Conservation (phyloP, 2,888 invertebrate genomes). For the Eristalinus aeneus region DNA sequence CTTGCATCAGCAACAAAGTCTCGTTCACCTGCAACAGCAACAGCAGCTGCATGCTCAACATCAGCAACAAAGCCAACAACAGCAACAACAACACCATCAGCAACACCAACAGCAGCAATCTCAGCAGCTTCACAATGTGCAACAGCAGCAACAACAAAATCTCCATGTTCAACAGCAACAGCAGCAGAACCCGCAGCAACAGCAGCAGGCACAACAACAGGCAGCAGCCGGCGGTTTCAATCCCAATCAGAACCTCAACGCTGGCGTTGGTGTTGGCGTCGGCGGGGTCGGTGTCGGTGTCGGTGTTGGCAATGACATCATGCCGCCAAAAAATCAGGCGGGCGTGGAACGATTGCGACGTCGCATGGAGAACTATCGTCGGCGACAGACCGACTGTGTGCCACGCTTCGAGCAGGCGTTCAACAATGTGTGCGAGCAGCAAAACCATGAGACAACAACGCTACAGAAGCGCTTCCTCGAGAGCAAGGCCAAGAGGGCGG, state of each 20-base stretch:
- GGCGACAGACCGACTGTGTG: constrained; percentile 91
- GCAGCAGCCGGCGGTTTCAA: constrained; percentile 71
- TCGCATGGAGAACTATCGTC: constrained; percentile 92
- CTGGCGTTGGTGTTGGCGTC: constrained; percentile 22
- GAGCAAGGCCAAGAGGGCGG: constrained; percentile 92
- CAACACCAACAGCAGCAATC: constrained; percentile 74
- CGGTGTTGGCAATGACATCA: constrained; percentile 81
- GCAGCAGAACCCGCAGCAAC: constrained; percentile 73
- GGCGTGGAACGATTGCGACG: constrained; percentile 92
- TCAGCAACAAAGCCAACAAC: constrained; percentile 74
- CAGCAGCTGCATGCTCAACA: constrained; percentile 71
- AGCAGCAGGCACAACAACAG: constrained; percentile 38
- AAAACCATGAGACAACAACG: constrained; percentile 92
- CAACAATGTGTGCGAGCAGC: constrained; percentile 93
- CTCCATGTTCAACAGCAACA: constrained; percentile 77
- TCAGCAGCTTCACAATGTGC: constrained; percentile 75
- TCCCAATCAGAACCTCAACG: constrained; percentile 63
- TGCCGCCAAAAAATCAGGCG: constrained; percentile 91
- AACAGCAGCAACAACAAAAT: constrained; percentile 72
- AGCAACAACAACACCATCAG: constrained; percentile 73
- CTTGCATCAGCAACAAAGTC: constrained; percentile 76
- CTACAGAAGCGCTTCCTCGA: constrained; percentile 95
- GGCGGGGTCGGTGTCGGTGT: not conserved
- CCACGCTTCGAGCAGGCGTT: constrained; percentile 94
- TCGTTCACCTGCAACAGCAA: constrained; percentile 72